Conservation (phyloP, 2,797 vertebrate genomes). For the Tolypeutes matacus region DNA sequence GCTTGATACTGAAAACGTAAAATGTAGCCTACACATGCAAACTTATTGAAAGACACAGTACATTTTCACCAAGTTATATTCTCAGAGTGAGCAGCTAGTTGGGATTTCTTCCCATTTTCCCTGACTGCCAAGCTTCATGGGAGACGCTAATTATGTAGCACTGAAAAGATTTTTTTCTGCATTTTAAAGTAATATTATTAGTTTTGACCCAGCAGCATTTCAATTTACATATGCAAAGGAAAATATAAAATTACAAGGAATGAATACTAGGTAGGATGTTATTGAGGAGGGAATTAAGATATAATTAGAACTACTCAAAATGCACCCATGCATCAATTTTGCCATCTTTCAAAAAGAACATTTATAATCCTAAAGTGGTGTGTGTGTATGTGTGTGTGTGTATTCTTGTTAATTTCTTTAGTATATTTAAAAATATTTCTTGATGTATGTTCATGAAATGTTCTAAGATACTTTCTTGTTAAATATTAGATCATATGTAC, state of each 20-base stretch:
- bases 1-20: slow-evolving; percentile 50
- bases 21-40: slow-evolving; percentile 28
- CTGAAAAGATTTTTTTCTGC: slow-evolving; percentile 23
- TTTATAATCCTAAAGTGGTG: not conserved
- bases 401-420: not conserved
- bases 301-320: slow-evolving; percentile 50
- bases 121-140: not conserved
- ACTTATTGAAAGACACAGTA: slow-evolving; percentile 52
- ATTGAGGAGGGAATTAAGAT: slow-evolving; percentile 49
- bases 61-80: slow-evolving; percentile 49
- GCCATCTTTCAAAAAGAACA: not conserved
- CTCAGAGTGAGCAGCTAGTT: not conserved
- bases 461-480: slow-evolving; percentile 27
- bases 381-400: not conserved
- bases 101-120: slow-evolving; percentile 2
- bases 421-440: slow-evolving; percentile 41
- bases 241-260: slow-evolving; percentile 31
- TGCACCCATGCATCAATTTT: not conserved
- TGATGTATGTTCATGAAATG: not conserved
- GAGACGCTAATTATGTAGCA: not conserved
- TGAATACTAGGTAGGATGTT: not conserved
- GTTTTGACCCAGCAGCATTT: slow-evolving; percentile 42
- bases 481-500: not conserved
- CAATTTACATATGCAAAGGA: not conserved
- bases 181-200: slow-evolving; percentile 50